Base-by-base conservation (phyloP, 2,888 invertebrate genomes). In the Matsumyia berberina region DNA sequence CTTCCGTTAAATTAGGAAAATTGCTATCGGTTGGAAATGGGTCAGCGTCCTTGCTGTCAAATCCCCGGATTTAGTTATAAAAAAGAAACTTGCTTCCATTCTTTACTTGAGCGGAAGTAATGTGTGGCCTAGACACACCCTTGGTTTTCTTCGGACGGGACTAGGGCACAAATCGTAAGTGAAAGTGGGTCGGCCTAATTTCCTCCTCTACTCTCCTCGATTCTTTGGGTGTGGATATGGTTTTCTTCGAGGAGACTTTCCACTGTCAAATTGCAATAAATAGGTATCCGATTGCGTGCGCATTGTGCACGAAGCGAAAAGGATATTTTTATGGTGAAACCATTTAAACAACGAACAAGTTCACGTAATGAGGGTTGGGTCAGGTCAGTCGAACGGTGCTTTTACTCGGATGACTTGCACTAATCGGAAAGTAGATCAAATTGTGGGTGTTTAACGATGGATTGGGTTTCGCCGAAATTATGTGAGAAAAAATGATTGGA, bases 51-150 rank as follows among this genome's bases (percentile, higher is more conserved):
- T 19, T 12, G 9, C 9, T 12, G 9, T 35, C 17, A 11, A 17
- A 35, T 11, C 5, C 42, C 8, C 29, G 8, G 42, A 12, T 42
- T 60, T 60, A 29, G 29, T 7, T 24, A 39, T 24, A 64, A 64
- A 24, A 39, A 24, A 64, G 49, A 51, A 24, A 49, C 35, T 37
- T 31, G 39, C 29, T 37, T 51, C 15, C 37, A 24, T 24, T 24
- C 51, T 11, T 31, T 49, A 31, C 12, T 24, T 33, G 5, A 46
- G 17, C 33, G 62, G 35, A 46, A 62, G 9, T 49, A 49, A 46
- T 57, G 35, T 46, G n/a, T 69, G 69, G 35, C 69, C 69, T 69
- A 57, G 69, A 57, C 69, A 69, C 69, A 69, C 69, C 69, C 69
- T 69, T 69, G 69, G 55, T 24, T 12, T 46, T 57, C 24, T 44